Percentiles rank a stretch among this genome's conserved stretches.
Evolutionary conservation across 2,113 vertebrate species (phyloP).

Genomic region (Onychostoma macrolepis): DNA sequence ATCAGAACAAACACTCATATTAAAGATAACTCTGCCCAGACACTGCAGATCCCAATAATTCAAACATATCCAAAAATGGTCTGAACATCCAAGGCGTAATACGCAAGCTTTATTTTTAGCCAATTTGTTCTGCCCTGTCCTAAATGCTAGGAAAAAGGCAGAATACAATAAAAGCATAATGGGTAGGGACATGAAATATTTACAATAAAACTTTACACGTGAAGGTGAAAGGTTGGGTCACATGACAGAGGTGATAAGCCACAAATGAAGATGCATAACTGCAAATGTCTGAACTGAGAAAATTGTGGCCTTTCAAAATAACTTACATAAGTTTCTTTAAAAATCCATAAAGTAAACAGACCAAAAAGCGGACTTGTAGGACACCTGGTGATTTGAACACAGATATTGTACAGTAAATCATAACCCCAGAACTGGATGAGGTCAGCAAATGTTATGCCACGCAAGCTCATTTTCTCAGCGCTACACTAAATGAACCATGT

Average conservation of each 20-base stretch:
- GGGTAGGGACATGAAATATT: neutral
- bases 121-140: conserved; percentile 12
- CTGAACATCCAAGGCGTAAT: conserved; percentile 45
- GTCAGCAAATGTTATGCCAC: conserved; percentile 16
- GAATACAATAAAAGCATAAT: neutral
- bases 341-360: neutral
- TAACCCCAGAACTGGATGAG: neutral
- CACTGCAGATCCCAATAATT: neutral
- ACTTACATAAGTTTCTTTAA: neutral
- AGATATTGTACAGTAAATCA: neutral
- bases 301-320: neutral
- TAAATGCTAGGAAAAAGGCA: neutral
- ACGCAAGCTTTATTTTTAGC: conserved; percentile 57
- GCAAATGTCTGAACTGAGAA: neutral
- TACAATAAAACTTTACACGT: conserved; percentile 1
- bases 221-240: neutral
- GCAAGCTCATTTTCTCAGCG: neutral
- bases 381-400: neutral
- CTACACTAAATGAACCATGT: neutral
- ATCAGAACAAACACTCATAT: neutral
- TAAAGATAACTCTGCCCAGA: neutral
- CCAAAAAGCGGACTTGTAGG: neutral
- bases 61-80: conserved; percentile 60
- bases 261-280: conserved; percentile 6
- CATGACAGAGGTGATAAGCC: conserved; percentile 14